These are phyloP conservation scores for Myopa tessellatipennis DNA, from an alignment of 2,888 invertebrate genomes.

Conservation along the genomic window DNA sequence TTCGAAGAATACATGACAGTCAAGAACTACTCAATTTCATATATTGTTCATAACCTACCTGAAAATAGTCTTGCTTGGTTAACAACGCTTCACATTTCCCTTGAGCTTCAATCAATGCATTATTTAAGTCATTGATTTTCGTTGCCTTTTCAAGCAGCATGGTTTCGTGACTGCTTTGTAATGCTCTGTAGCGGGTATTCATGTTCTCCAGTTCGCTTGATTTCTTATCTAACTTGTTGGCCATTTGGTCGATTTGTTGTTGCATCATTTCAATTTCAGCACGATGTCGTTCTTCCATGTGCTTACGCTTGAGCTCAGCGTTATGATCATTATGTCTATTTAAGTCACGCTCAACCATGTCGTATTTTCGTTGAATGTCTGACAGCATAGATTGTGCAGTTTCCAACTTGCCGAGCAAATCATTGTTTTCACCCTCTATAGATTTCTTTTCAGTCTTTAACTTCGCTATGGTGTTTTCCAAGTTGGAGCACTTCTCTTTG, in stretches of 20 bases:
- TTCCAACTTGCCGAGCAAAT: constrained; percentile 71
- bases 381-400: constrained; percentile 70
- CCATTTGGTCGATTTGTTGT: constrained; percentile 68
- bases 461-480: constrained; percentile 60
- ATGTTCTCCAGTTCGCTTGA: constrained; percentile 71
- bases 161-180: constrained; percentile 73
- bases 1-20: background rate
- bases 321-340: constrained; percentile 61
- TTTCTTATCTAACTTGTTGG: constrained; percentile 67
- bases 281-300: constrained; percentile 69
- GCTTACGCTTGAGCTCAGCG: constrained; percentile 65
- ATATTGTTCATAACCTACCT: constrained; percentile 34
- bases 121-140: constrained; percentile 74
- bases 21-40: background rate
- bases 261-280: constrained; percentile 69
- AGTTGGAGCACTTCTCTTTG: constrained; percentile 64
- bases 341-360: constrained; percentile 63
- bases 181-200: constrained; percentile 71
- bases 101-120: constrained; percentile 74
- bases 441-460: constrained; percentile 67
- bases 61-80: constrained; percentile 56
- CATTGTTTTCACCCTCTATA: constrained; percentile 68
- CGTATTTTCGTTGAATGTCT: constrained; percentile 68
- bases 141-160: constrained; percentile 74
- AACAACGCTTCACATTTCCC: constrained; percentile 67